A percentile compares a stretch with the other conserved stretches of the same genome.
Evolutionary conservation across 2,888 invertebrate species (phyloP).

Genomic region (Sericinus montela): DNA sequence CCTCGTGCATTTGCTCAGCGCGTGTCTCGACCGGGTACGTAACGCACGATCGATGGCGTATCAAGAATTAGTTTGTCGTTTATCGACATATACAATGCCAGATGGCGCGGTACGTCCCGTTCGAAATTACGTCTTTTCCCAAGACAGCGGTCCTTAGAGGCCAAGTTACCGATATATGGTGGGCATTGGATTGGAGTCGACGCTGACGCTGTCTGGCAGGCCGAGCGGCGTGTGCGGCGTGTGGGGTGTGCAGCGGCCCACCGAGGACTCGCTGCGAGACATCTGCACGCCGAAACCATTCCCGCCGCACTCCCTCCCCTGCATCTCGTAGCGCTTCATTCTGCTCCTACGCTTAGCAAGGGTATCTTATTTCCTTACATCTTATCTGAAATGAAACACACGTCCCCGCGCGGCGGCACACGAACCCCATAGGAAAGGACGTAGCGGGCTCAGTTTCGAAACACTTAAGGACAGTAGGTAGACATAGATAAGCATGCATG

Average conservation of each 20-base stretch:
- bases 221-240: constrained; percentile 69
- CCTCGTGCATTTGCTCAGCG: background rate
- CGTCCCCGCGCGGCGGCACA: constrained; percentile 44
- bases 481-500: constrained; percentile 71
- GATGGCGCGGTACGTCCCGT: constrained; percentile 22
- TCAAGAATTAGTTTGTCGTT: too few relatives aligned
- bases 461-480: constrained; percentile 55
- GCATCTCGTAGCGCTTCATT: constrained; percentile 68
- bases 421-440: constrained; percentile 50
- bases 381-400: constrained; percentile 65
- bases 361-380: constrained; percentile 69
- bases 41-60: background rate
- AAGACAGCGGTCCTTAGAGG: constrained; percentile 34
- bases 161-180: constrained; percentile 91
- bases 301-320: constrained; percentile 51
- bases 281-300: constrained; percentile 72
- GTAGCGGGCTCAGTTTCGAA: constrained; percentile 47
- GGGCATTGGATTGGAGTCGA: constrained; percentile 91
- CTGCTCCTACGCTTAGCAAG: constrained; percentile 67
- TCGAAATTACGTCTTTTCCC: constrained; percentile 50
- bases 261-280: constrained; percentile 87
- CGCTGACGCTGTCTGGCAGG: constrained; percentile 87
- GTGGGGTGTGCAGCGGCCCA: constrained; percentile 75
- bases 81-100: background rate
- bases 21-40: background rate